Evolutionary conservation across 2,888 invertebrate genomes (phyloP), one percentile per base, ranked within the genome.

Genomic region (Blastobasis lacticolella): DNA sequence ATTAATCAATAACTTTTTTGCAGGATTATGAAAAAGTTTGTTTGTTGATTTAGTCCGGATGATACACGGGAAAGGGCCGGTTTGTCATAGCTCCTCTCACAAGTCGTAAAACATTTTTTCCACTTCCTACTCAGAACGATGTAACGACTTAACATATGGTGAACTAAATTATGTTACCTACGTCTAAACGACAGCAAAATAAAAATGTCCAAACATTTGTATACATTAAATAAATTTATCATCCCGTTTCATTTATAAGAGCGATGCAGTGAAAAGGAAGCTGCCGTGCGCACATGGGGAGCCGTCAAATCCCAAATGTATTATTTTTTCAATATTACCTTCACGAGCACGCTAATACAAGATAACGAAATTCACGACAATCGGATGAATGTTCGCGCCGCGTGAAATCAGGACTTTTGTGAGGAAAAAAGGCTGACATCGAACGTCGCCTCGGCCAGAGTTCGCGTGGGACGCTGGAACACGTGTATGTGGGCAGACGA

Each of bases 191-290:
- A 80, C 86, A 84, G 79, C 79, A 75, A 85, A 87, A 86, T 88
- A 87, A 87, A 88, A 87, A 86, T 87, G 87, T 88, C 87, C 83
- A 88, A 88, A 87, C 85, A 88, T 88, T 88, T 87, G 87, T 88
- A 87, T 86, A 85, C 86, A 85, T 87, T 83, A 85, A 84, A 87
- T 80, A 86, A 87, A 88, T 88, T 87, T 88, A 88, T 87, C 86
- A 87, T 87, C 78, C 75, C 76, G 76, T 80, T 80, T 78, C 81
- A 75, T 83, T 79, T 77, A 75, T 75, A 80, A 71, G 68, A 75
- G 70, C 72, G 67, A 64, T 71, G 69, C 72, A 78, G 75, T 75
- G 76, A 83, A 83, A 80, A 86, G 85, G 86, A 87, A 87, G 85
- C 85, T 84, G 84, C 81, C 75, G 72, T 52, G 78, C 75, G 70